A percentile compares a stretch with the other conserved stretches of the same genome.
Conservation (phyloP, 2,113 vertebrate genomes). For the Lipotes vexillifer region DNA sequence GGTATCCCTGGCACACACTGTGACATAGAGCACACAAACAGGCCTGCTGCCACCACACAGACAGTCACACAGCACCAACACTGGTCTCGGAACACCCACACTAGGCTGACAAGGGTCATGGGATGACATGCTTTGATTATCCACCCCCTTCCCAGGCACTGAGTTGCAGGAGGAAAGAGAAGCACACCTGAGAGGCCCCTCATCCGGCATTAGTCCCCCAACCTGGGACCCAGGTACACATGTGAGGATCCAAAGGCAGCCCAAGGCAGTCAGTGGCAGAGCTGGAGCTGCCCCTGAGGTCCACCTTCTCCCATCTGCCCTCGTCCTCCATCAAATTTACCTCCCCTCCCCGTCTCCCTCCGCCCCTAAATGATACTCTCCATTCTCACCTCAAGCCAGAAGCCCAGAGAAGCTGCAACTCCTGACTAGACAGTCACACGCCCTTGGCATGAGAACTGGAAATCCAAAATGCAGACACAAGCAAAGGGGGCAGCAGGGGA, state of each 20-base stretch:
- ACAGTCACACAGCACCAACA: rapidly evolving
- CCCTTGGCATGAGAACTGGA: neutral
- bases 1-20: rapidly evolving
- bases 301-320: no score
- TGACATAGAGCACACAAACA: neutral
- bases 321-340: neutral
- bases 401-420: neutral
- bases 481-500: neutral
- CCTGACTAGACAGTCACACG: no score
- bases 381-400: neutral
- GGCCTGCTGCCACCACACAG: neutral
- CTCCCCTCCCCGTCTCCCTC: no score
- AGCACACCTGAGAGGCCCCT: neutral
- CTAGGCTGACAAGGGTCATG: rapidly evolving
- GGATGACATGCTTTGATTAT: neutral
- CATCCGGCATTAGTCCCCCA: no score
- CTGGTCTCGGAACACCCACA: neutral
- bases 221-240: no score
- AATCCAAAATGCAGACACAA: neutral
- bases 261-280: rapidly evolving
- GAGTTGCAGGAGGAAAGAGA: neutral
- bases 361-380: neutral
- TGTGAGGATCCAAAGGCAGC: neutral
- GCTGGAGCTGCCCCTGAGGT: no score
- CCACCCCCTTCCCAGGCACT: neutral